phyloP scores from a whole-genome alignment of 2,797 vertebrate species.

The Sparus aurata region DNA sequence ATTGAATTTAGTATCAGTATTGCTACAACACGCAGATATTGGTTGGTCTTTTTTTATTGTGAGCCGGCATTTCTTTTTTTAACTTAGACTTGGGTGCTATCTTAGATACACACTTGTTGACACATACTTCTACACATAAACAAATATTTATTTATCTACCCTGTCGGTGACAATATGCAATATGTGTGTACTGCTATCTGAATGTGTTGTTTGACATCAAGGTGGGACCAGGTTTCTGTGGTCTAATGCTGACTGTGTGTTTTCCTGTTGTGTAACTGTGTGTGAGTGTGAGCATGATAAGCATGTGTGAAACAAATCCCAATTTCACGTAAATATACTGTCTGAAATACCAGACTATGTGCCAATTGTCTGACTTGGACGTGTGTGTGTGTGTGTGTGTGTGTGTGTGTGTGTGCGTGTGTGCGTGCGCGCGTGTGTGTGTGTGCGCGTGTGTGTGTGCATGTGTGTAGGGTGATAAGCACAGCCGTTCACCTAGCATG shows the following conservation, averaged over 20 bases:
- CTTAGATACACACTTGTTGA: background rate
- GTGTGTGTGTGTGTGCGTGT: background rate
- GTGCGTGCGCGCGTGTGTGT: background rate
- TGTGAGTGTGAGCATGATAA: background rate
- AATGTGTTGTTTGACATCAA: background rate
- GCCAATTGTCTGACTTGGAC: background rate
- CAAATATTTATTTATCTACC: background rate
- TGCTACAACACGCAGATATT: too few relatives aligned
- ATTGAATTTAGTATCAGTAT: too few relatives aligned
- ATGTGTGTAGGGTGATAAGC: conserved; percentile 85
- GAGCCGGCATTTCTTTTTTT: too few relatives aligned
- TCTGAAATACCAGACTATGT: background rate
- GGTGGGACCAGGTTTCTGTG: background rate
- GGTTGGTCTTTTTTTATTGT: too few relatives aligned
- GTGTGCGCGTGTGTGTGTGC: conserved; percentile 43
- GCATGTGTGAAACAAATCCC: background rate
- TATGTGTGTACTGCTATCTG: background rate
- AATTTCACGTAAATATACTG: background rate
- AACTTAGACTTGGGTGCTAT: background rate
- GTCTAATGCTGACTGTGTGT: background rate
- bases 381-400: background rate
- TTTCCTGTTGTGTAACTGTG: background rate
- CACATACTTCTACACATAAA: background rate
- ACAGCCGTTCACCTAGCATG: conserved; percentile 92
- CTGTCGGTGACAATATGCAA: too few relatives aligned